Conservation (phyloP, 2,888 invertebrate species). For the Euproctis similis region DNA sequence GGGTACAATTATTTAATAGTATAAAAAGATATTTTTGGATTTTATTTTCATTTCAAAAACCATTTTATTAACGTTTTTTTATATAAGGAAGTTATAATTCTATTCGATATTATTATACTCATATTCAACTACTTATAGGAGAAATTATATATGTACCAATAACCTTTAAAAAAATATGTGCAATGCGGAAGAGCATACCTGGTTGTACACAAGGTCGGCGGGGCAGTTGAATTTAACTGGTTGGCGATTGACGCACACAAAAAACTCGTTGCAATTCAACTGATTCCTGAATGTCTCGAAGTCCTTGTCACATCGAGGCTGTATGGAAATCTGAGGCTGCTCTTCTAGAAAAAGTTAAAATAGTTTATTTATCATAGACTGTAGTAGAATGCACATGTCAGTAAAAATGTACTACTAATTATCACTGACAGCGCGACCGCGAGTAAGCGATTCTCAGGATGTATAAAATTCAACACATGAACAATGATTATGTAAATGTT, state of each 20-base stretch:
- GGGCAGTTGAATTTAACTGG: constrained; percentile 80
- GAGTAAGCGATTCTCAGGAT: too few relatives aligned
- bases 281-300: constrained; percentile 78
- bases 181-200: constrained; percentile 52
- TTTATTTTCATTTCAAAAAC: too few relatives aligned
- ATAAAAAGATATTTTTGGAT: too few relatives aligned
- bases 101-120: too few relatives aligned
- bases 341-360: constrained; percentile 16
- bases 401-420: too few relatives aligned
- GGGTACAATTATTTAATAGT: too few relatives aligned
- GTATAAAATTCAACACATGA: too few relatives aligned
- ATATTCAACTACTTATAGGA: background rate
- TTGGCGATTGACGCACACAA: constrained; percentile 75
- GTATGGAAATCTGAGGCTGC: constrained; percentile 10
- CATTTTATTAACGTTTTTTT: too few relatives aligned
- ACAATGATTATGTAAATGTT: too few relatives aligned
- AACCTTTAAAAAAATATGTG: constrained; percentile 2
- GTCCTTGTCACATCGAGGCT: constrained; percentile 63
- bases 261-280: constrained; percentile 79
- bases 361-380: too few relatives aligned
- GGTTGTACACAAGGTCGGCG: constrained; percentile 76
- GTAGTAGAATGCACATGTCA: too few relatives aligned
- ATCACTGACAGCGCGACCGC: too few relatives aligned
- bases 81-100: background rate
- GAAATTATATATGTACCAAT: constrained; percentile 2